A percentile compares a stretch with the other conserved stretches of the same genome.
phyloP scores from a whole-genome alignment of 2,797 vertebrate genomes.

The Onychomys torridus region DNA sequence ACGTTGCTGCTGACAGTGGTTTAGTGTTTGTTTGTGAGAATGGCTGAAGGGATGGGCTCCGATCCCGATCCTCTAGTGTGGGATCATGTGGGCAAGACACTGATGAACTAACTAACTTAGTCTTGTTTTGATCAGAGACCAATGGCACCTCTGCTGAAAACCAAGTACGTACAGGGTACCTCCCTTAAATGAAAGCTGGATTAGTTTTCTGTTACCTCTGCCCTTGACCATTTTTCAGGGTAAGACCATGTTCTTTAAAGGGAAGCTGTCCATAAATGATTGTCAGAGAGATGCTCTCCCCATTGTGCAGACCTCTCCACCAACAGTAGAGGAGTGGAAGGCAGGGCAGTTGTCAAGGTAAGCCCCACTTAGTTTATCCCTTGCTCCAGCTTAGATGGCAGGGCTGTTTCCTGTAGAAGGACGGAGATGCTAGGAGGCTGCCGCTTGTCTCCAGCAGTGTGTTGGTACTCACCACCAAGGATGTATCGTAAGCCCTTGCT shows the following conservation, averaged over 20 bases:
- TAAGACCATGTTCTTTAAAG: background rate
- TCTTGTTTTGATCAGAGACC: background rate
- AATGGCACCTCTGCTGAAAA: background rate
- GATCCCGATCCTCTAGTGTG: background rate
- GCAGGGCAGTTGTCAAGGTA: slow-evolving; percentile 25
- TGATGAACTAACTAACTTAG: background rate
- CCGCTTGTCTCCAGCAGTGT: slow-evolving; percentile 21
- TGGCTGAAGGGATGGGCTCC: background rate
- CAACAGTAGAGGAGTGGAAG: background rate
- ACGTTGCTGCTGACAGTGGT: slow-evolving; percentile 16
- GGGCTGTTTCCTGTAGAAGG: background rate
- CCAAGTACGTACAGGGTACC: background rate
- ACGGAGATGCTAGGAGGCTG: background rate
- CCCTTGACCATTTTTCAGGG: slow-evolving; percentile 6
- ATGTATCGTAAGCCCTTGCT: slow-evolving; percentile 1
- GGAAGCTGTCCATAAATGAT: slow-evolving; percentile 10
- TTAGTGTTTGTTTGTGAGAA: slow-evolving; percentile 50
- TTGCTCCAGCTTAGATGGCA: background rate
- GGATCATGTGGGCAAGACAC: background rate
- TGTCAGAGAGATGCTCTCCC: slow-evolving; percentile 1
- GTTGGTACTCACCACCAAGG: background rate
- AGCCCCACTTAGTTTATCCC: background rate
- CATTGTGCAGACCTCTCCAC: background rate
- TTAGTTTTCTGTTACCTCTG: background rate
- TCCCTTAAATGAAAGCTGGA: background rate